Percentiles rank a stretch among this genome's conserved stretches.
Evolutionary conservation across 2,888 invertebrate species (phyloP).

Genomic region (Enoplolaimus lenunculus): DNA sequence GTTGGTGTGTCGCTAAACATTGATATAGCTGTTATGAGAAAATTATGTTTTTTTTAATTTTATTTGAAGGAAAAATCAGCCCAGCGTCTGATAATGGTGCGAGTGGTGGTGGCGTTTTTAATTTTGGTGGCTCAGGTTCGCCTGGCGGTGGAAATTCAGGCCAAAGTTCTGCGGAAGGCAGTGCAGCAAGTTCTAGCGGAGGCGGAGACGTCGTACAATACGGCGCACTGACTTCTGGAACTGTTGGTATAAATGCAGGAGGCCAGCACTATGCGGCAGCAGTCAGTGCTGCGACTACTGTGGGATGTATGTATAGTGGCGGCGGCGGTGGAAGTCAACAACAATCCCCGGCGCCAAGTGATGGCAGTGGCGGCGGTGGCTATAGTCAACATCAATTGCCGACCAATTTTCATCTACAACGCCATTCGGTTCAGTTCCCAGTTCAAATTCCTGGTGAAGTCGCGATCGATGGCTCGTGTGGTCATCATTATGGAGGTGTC

Average conservation of each 20-base stretch:
- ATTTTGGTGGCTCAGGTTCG: neutral
- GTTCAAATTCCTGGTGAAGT: constrained; percentile 3
- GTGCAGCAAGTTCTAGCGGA: no score
- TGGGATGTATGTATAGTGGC: neutral
- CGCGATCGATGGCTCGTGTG: neutral
- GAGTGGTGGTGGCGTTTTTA: neutral
- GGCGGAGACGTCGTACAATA: no score
- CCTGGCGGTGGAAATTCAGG: neutral
- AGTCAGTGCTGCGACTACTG: no score
- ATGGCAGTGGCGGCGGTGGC: no score
- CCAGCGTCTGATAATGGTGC: neutral
- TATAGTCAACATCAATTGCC: neutral
- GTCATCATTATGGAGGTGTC: neutral
- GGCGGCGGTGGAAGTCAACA: neutral
- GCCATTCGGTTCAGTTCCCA: constrained; percentile 15
- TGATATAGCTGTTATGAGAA: no score
- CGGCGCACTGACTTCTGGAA: no score
- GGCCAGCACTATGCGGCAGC: no score
- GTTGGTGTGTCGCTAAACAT: no score
- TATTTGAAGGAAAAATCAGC: neutral
- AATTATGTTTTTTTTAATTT: no score
- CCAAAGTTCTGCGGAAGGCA: no score
- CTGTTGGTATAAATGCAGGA: no score
- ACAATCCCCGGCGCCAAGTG: neutral
- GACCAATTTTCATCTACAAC: constrained; percentile 8